Base-by-base conservation (phyloP, 2,113 vertebrate species). In the Leptobrachium ailaonicum region DNA sequence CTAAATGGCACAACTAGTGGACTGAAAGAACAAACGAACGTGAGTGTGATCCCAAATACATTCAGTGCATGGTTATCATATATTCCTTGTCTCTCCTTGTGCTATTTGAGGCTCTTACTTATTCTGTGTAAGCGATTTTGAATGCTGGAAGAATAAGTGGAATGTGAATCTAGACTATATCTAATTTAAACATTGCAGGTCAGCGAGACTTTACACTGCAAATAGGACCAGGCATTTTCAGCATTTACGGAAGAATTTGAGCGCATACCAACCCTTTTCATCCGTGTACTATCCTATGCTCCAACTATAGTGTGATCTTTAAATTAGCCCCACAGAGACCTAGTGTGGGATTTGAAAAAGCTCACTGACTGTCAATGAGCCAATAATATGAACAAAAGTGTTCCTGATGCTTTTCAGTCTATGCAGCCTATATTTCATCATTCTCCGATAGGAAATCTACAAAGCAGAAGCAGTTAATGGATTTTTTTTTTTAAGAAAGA, bases 241-340 rank as follows among this genome's bases (percentile, higher is more conserved):
- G 3, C 71, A 67, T 80, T 79, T 60, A 12, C 9, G 75, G 50
- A 54, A 4, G 67, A 62, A 66, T 41, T 67, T 9, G 11, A 56
- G 72, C 54, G 41, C 20, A 70, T 41, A 69, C 71, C 58, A 41
- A 50, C 64, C 54, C 42, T 42, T 75, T 81, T 68, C 12, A 81
- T 66, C 71, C 69, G 58, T 63, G 66, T 54, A 60, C 79, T 66
- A 60, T 74, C 12, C 71, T 47, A 62, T 67, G 60, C 45, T 66
- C 69, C 70, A 68, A 7, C 71, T 74, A 71, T 72, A 69, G 64
- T 75, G 40, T 50, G 64, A 66, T 80, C 47, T 73, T 80, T 81
- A 81, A 81, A 81, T 81, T 73, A 81, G 79, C 73, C 79, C 79
- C 79, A 69, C 20, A 68, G 79, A 81, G 79, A 81, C 64, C 58